Conservation (phyloP, 1,140 invertebrate genomes). For the Ridgeia piscesae region DNA sequence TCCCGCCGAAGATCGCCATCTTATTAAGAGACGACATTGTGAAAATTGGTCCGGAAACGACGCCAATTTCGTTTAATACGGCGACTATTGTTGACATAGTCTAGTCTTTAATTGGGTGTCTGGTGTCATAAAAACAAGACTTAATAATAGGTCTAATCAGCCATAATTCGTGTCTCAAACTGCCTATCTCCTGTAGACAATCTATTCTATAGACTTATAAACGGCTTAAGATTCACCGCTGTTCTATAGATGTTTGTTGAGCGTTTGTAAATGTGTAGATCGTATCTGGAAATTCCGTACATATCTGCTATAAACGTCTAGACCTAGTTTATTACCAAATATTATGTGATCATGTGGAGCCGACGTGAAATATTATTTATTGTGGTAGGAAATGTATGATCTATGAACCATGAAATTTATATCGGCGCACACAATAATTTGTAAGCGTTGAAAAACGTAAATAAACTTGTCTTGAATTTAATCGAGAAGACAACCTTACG, state of each 20-base stretch:
- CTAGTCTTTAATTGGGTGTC: neutral
- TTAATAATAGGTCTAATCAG: neutral
- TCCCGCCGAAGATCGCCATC: neutral
- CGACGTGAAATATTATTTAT: neutral
- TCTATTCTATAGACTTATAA: neutral
- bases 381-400: neutral
- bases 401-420: neutral
- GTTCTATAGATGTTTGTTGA: neutral
- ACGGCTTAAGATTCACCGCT: neutral
- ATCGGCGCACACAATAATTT: neutral
- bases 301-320: neutral
- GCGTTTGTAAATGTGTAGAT: neutral
- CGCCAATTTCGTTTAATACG: neutral
- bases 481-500: too few species aligned
- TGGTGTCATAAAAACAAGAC: neutral
- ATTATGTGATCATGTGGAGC: neutral
- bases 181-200: neutral
- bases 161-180: neutral
- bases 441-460: neutral
- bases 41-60: neutral
- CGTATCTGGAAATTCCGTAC: neutral
- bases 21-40: neutral
- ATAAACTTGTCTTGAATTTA: too few species aligned
- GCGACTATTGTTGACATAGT: neutral
- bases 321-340: neutral